Evolutionary conservation across 2,797 vertebrate genomes (phyloP).

Genomic region (Poecilia velifera): DNA sequence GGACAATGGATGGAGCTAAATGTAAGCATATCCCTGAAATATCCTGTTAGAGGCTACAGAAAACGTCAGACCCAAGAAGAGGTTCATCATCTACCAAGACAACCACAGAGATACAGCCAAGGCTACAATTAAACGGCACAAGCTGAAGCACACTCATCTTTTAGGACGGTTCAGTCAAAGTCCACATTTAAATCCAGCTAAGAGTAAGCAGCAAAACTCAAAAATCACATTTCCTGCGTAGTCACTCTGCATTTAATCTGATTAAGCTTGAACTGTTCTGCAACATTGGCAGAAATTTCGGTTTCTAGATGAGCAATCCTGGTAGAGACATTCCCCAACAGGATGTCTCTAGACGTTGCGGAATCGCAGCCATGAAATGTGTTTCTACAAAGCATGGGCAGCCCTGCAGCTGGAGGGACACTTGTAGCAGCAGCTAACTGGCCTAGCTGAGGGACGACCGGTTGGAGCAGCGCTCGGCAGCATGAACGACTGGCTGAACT

Average conservation of each 20-base stretch:
- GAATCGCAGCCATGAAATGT: no score
- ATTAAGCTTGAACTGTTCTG: background rate
- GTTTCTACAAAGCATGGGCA: background rate
- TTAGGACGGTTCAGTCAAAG: background rate
- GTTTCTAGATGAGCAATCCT: background rate
- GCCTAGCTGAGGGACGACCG: constrained; percentile 27
- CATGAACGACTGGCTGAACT: constrained; percentile 60
- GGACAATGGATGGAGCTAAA: background rate
- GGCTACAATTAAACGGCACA: background rate
- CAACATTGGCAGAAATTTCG: no score
- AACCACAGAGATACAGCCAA: background rate
- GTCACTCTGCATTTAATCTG: background rate
- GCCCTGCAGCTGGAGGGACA: constrained; percentile 37
- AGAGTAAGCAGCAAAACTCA: background rate
- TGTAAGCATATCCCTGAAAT: background rate
- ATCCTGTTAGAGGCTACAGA: background rate
- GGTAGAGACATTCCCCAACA: background rate
- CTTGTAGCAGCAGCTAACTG: constrained; percentile 41
- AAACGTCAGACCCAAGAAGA: background rate
- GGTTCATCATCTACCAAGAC: background rate
- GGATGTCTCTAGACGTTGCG: background rate
- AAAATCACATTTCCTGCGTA: background rate
- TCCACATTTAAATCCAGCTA: background rate
- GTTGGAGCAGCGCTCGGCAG: constrained; percentile 47
- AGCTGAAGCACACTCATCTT: background rate